Evolutionary conservation across 2,888 invertebrate species (phyloP), one percentile per base, ranked within the genome.

Genomic region (Venusia cambrica): DNA sequence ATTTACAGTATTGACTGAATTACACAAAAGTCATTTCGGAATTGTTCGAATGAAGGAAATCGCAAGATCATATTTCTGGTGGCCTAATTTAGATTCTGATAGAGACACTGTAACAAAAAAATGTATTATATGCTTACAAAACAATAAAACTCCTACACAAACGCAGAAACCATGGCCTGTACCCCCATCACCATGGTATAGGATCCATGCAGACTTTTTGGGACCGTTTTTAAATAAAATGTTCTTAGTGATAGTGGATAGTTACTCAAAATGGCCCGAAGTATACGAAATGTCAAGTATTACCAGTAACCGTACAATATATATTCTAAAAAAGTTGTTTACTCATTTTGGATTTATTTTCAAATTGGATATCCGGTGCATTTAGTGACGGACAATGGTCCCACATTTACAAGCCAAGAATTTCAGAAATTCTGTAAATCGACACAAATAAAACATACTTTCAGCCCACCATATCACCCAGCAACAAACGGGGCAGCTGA

Each of bases 171-270:
- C 28, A 6, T 49, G 49, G 49, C 43, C 43, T 8, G 10, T 28
- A 4, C 32, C 48, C 2, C 45, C 45, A 1, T 15, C 39, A 16
- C 13, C 21, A 1, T 48, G 49, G 49, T 35, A 45, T 17, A 22
- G 49, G n/a, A 20, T 47, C n/a, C 50, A 48, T 44, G 45, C 47
- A 4, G 48, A 51, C 17, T 48, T 35, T 22, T 14, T 51, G 5
- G 47, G 44, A 2, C 48, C 48, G 19, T 38, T 46, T 12, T 37
- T 18, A 24, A 21, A 27, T 10, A 51, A 48, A 46, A 51, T 48
- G 41, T 46, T 19, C 18, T 16, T 47, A 17, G 38, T 49, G 1
- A 5, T 42, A 3, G 17, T 42, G 1, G 37, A 42, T 10, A 28
- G 29, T 17, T 41, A 20, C 5, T 9, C 20, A n/a, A 41, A 41